Evolutionary conservation across 2,797 vertebrate species (phyloP), one percentile per base, ranked within the genome.

Genomic region (Acrocephalus scirpaceus): DNA sequence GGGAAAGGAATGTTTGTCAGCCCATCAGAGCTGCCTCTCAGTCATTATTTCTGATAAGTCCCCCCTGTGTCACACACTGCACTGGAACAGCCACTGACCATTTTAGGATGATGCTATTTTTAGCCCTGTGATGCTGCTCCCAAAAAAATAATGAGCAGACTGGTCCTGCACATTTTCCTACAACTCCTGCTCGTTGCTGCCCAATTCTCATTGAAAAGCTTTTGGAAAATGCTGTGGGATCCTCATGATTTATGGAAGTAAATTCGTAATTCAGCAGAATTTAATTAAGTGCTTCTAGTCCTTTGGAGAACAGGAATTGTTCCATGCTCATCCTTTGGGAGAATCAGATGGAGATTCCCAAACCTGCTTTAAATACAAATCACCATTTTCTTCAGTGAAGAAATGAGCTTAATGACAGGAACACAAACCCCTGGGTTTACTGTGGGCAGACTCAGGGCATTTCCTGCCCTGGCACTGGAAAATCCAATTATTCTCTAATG

Each of bases 101-200:
- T 81, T 88, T 94, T 56, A 47, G 92, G 92, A 53, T 29, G 77
- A 47, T 47, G 67, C 26, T 82, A 40, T 73, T 92, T 92, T 86
- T 76, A 94, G 73, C 57, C 17, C 40, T 7, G 27, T 12, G 58
- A 60, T 53, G 66, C 51, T 86, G 60, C 2, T 86, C 67, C 77
- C 14, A 76, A 57, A 16, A 45, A 62, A 94, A 81, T 50, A n/a
- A 70, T 66, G 11, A 86, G 8, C 32, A 82, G 57, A 17, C 9
- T 74, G 1, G 4, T 30, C 69, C 75, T 23, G 15, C 47, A 65
- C 22, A 30, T 9, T 60, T 64, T 18, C 13, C 60, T 42, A 16
- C 40, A 71, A 26, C 38, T 77, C 50, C 17, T 25, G 17, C 32
- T 78, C 69, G 15, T 2, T 7, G 10, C 42, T 65, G 44, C 19